A percentile compares a stretch with the other conserved stretches of the same genome.
Conservation (phyloP, 2,797 vertebrate species). For the Pantherophis alleghaniensis region DNA sequence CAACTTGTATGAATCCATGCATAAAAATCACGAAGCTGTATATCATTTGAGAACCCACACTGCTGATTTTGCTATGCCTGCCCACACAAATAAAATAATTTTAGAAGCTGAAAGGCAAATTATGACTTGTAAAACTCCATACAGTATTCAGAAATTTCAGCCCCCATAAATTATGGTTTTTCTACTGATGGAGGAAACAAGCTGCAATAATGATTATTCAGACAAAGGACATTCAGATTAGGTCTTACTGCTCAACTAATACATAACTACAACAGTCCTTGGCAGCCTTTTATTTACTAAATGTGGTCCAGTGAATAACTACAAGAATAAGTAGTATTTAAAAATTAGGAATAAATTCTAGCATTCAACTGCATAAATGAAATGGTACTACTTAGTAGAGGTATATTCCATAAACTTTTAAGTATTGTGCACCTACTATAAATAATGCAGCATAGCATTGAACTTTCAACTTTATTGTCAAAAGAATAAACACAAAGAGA, state of each 20-base stretch:
- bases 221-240: conserved; percentile 30
- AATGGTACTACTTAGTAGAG: conserved; percentile 27
- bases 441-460: conserved; percentile 17
- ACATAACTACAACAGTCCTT: background rate
- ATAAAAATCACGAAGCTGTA: background rate
- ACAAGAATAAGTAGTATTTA: conserved; percentile 8
- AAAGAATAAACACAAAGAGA: conserved; percentile 46
- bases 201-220: conserved; percentile 26
- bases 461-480: conserved; percentile 42
- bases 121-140: conserved; percentile 8
- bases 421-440: conserved; percentile 17
- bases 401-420: conserved; percentile 26
- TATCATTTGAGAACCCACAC: background rate
- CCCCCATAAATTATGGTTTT: conserved; percentile 15
- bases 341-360: conserved; percentile 20
- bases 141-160: conserved; percentile 13
- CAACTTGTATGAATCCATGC: background rate
- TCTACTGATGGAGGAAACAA: conserved; percentile 19
- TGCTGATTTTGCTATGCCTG: background rate
- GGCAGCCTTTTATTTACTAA: background rate
- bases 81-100: conserved; percentile 17
- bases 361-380: conserved; percentile 37
- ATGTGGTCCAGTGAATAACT: conserved; percentile 6
- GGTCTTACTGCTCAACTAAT: conserved; percentile 13
- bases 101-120: background rate